phyloP scores from a whole-genome alignment of 2,113 vertebrate species.

The Rhinolophus sinicus region DNA sequence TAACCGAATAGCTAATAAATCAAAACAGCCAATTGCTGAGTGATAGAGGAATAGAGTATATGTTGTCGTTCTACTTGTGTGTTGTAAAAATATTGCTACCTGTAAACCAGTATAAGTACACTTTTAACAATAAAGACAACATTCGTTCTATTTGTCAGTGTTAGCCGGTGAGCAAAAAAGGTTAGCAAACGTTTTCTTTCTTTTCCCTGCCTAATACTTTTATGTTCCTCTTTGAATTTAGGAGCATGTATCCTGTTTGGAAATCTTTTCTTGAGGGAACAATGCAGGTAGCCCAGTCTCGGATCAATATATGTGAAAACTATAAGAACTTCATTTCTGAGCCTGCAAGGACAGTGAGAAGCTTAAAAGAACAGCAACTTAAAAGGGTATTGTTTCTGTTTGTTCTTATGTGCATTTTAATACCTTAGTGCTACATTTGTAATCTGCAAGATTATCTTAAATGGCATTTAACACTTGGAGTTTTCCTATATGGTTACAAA shows the following conservation, averaged over 20 bases:
- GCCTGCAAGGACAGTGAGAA: conserved; percentile 94
- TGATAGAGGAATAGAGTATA: not conserved
- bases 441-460: conserved; percentile 48
- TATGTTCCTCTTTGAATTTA: conserved; percentile 79
- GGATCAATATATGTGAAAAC: conserved; percentile 97
- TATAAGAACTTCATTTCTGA: conserved; percentile 97
- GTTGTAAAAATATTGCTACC: conserved; percentile 20
- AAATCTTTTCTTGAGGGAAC: conserved; percentile 96
- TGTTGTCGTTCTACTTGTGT: not conserved
- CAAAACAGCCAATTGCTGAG: not conserved
- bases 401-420: not conserved
- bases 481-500: not conserved
- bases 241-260: conserved; percentile 98
- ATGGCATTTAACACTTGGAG: not conserved
- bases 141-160: not conserved
- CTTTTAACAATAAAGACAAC: not conserved
- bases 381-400: conserved; percentile 90
- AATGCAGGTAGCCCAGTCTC: conserved; percentile 96
- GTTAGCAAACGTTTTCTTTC: conserved; percentile 5
- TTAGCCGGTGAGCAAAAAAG: conserved; percentile 15
- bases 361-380: conserved; percentile 97
- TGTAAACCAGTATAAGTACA: conserved; percentile 12
- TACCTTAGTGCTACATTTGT: conserved; percentile 45
- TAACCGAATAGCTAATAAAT: conserved; percentile 30
- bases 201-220: conserved; percentile 18